Evolutionary conservation across 1,140 invertebrate species (phyloP), one percentile per base, ranked within the genome.

Genomic region (Armadillidium nasatum): DNA sequence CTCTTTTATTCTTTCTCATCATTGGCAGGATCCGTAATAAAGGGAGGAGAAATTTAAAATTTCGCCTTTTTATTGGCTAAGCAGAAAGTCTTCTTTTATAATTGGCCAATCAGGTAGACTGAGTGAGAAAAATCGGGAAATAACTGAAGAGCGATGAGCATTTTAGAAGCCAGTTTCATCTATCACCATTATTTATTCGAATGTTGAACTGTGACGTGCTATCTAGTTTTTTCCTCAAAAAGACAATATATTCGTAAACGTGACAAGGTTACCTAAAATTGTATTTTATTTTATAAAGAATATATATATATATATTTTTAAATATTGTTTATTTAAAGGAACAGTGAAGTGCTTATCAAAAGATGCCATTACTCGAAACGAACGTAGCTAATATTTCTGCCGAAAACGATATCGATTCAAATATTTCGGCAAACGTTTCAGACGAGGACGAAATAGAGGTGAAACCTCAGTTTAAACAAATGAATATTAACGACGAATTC

Each of bases 391-490:
- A 22, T 13, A 45, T 68, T 44, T 22, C 70, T 19, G 13, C 46
- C 10, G 71, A 72, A 60, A 72, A 69, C n/a, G 72, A 21, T 44
- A 75, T 60, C 74, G 78, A 79, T 60, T 60, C 50, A 60, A 60
- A 60, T 60, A 15, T 19, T 60, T 19, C 50, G 11, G 11, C 50
- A 19, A 13, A 7, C 11, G 50, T 60, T 7, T 19, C 11, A n/a
- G 72, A 73, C n/a, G 75, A 79, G 33, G 19, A 15, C 22, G 68
- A 75, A 33, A 46, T 46, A 23, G 77, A 75, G 3, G 21, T 71
- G 4, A 72, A 73, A 54, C 68, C 78, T 23, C 72, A 22, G 50
- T 15, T 19, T 15, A 7, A 66, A n/a, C 50, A 54, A 10, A n/a
- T 19, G 19, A 44, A 43, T n/a, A 54, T 45, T 33, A n/a, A 23